Evolutionary conservation across 2,113 vertebrate genomes (phyloP).

Genomic region (Danionella cerebrum): DNA sequence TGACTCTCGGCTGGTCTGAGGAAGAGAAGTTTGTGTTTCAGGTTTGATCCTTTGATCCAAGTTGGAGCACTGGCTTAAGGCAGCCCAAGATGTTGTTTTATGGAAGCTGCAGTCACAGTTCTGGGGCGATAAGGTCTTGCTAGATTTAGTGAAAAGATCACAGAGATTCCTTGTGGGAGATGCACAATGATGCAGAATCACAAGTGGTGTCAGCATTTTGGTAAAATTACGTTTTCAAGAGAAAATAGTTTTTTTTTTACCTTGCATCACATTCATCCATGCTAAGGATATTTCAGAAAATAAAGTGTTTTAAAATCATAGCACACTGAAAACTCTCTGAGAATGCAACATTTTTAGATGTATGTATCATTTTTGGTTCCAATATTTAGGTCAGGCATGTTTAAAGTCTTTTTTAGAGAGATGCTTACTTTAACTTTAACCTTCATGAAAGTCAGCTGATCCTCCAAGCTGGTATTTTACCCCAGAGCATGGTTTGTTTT

Average conservation of each 20-base stretch:
- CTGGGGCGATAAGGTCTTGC: neutral
- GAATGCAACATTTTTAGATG: too few relatives aligned
- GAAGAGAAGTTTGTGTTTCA: neutral
- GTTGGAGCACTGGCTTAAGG: neutral
- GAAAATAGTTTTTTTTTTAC: neutral
- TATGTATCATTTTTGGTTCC: too few relatives aligned
- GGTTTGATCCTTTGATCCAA: conserved; percentile 11
- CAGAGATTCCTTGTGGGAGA: neutral
- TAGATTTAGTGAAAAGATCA: neutral
- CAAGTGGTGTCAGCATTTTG: neutral
- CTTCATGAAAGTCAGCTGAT: too few relatives aligned
- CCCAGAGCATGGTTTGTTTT: too few relatives aligned
- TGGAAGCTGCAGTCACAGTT: neutral
- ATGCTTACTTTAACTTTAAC: too few relatives aligned
- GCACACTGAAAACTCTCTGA: too few relatives aligned
- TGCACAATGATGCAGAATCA: neutral
- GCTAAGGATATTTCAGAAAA: too few relatives aligned
- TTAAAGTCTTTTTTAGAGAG: too few relatives aligned
- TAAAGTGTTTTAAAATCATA: too few relatives aligned
- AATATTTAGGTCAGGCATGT: too few relatives aligned
- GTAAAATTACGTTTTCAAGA: neutral
- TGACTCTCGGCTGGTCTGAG: neutral
- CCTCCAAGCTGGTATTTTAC: too few relatives aligned
- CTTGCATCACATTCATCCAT: too few relatives aligned
- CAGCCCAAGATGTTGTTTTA: neutral